Conservation (phyloP, 1,140 invertebrate species). For the Gerris buenoi region DNA sequence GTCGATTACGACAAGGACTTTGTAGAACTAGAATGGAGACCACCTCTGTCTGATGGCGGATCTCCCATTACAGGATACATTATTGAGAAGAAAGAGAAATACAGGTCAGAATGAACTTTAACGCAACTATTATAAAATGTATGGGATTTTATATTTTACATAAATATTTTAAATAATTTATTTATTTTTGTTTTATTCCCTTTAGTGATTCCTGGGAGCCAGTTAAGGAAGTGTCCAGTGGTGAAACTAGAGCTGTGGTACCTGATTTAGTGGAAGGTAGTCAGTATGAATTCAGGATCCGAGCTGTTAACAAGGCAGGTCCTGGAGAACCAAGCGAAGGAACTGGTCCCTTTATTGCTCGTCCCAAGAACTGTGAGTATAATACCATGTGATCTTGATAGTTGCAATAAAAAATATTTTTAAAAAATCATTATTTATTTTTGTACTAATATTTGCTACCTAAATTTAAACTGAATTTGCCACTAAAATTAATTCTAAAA, state of each 20-base stretch:
- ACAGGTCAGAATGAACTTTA: no score
- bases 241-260: conserved; percentile 67
- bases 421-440: conserved; percentile 3
- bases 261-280: conserved; percentile 79
- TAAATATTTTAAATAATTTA: neutral
- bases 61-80: conserved; percentile 81
- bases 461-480: no score
- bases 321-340: conserved; percentile 77
- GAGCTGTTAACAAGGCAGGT: conserved; percentile 88
- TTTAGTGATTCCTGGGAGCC: conserved; percentile 67
- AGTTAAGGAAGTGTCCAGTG: conserved; percentile 66
- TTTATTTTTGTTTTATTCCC: neutral
- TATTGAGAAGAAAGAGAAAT: conserved; percentile 91
- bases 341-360: conserved; percentile 72
- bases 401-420: neutral
- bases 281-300: conserved; percentile 83
- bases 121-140: no score
- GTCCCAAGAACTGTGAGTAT: conserved; percentile 66
- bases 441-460: neutral
- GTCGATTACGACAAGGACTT: conserved; percentile 84
- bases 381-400: no score
- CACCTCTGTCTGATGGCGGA: conserved; percentile 72
- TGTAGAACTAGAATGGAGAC: conserved; percentile 87
- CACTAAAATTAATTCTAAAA: no score
- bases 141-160: no score